Percentiles rank a stretch among this genome's conserved stretches.
These are phyloP conservation scores for Dasyornis broadbenti DNA, from an alignment of 2,113 vertebrate species.

Conservation along the genomic window DNA sequence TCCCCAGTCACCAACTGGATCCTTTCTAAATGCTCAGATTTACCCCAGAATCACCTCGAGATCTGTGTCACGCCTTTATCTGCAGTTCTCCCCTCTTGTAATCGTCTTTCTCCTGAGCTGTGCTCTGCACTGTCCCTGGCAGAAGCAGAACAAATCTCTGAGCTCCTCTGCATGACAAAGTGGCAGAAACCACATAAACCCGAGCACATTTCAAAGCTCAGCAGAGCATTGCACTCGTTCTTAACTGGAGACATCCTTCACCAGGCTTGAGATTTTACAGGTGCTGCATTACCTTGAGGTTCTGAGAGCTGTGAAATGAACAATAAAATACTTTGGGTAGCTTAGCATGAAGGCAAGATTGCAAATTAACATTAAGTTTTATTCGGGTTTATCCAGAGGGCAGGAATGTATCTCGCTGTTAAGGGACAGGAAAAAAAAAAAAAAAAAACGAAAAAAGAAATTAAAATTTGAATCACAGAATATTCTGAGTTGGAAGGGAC, in stretches of 20 bases:
- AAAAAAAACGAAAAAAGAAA: not conserved
- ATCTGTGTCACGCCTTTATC: not conserved
- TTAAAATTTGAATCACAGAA: not conserved
- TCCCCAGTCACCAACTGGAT: not conserved
- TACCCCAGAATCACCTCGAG: not conserved
- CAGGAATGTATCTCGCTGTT: not conserved
- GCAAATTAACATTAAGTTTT: not conserved
- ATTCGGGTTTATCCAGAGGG: not conserved
- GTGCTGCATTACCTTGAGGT: not conserved
- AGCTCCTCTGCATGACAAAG: not conserved
- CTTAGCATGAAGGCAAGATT: not conserved
- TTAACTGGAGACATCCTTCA: not conserved
- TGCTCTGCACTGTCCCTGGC: not conserved
- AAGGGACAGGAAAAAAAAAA: not conserved
- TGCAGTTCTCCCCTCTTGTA: not conserved
- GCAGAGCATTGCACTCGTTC: not conserved
- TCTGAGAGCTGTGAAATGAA: not conserved
- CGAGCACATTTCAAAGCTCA: not conserved
- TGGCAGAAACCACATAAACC: not conserved
- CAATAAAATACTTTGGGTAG: not conserved
- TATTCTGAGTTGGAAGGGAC: no score
- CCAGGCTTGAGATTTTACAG: not conserved
- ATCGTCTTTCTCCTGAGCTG: not conserved
- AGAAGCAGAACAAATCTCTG: not conserved
- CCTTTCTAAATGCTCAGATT: not conserved